Evolutionary conservation across 2,888 invertebrate species (phyloP), one percentile per base, ranked within the genome.

Genomic region (Drosophila anomelani): DNA sequence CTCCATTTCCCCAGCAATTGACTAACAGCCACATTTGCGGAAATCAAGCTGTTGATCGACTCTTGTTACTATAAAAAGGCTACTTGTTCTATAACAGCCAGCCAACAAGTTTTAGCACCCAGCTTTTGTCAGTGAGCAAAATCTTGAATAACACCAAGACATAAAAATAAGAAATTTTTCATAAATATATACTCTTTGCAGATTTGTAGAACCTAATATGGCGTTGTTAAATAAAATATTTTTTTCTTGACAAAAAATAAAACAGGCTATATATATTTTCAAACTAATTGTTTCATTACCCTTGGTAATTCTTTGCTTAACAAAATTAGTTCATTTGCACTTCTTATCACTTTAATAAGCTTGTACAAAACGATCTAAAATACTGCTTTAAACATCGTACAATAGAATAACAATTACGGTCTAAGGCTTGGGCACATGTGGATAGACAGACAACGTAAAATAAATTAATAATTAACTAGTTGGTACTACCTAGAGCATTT

Each of bases 371-470:
- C 76, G 68, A 64, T 83, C 81, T 85, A 79, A 78, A 87, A 87
- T 87, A 87, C 88, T 89, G 88, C 20, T 20, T 64, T 75, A 64
- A 80, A 76, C 32, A 72, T 76, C 72, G 73, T 49, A 70, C 72
- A 63, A 73, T 57, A 69, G 57, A 38, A 32, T 82, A 88, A 85
- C 73, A 75, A 75, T 49, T 51, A 44, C 8, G 36, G 23, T 43
- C 41, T 46, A 41, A 36, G 34, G 15, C 26, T 34, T 49, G 71
- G 51, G 57, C 60, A 49, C 60, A 58, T 34, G 20, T 15, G 51
- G 13, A 34, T 57, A 73, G 85, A 72, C 71, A 71, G 66, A 85
- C 71, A 69, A 12, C 51, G 53, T 76, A 72, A 55, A 76, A 78
- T 78, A 88, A 87, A 77, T 87, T 76, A 86, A 76, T 32, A 20